Base-by-base conservation (phyloP, 2,113 vertebrate species). In the Brachypteracias leptosomus region DNA sequence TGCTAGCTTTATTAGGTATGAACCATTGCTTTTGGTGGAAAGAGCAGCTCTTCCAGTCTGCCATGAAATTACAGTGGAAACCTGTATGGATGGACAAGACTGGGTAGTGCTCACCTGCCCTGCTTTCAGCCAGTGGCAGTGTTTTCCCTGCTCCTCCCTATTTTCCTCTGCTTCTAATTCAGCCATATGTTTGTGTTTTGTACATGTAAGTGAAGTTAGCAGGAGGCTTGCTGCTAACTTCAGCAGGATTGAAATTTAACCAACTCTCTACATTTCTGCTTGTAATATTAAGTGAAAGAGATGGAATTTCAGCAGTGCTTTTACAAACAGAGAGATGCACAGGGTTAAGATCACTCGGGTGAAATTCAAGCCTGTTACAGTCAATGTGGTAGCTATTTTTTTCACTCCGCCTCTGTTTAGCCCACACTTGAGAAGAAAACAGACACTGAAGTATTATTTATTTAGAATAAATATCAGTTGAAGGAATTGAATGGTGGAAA, bases 391-490 rank as follows among this genome's bases (percentile, higher is more conserved):
- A 92, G 77, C 84, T 90, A 77, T 92, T 89, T 96, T 94, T 95
- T 95, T 89, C 51, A 47, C 66, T 79, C 73, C 0, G 21, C 89
- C 66, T 91, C 87, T 82, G 71, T 95, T 91, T 71, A 94, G 85
- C 85, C 90, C 90, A 90, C 82, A 52, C 75, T 91, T 66, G 78
- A 93, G 89, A 93, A 91, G 89, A 84, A 96, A 95, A 91, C 20
- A 83, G 78, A 80, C 59, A 62, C 42, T 4, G 1, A 93, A 82
- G 65, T 76, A 57, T 76, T 91, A 88, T 68, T 72, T 79, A 72
- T 91, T 85, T 95, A 82, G 77, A 79, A 86, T 49, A 96, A 95
- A 85, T 24, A 79, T 80, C 54, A 70, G 31, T 47, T 84, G 66
- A 71, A 87, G 63, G 51, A 95, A 70, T 10, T 51, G 54, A 81